Evolutionary conservation across 2,888 invertebrate species (phyloP).

Genomic region (Agrochola circellaris): DNA sequence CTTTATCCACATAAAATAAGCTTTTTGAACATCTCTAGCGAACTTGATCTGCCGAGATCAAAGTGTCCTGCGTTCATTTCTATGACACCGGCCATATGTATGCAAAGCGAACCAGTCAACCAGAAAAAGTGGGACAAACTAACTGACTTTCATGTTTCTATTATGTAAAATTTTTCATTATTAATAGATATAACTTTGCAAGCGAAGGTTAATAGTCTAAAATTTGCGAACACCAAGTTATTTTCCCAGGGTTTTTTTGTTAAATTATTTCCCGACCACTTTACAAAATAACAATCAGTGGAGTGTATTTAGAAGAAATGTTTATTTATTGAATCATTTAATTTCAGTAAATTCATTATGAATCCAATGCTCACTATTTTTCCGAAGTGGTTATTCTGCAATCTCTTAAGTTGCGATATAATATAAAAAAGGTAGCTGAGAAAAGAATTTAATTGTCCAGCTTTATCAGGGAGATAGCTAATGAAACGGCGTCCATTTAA

Average conservation of each 20-base stretch:
- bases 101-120: conserved; percentile 38
- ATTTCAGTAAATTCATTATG: not conserved
- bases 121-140: conserved; percentile 34
- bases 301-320: too few species aligned
- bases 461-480: conserved; percentile 48
- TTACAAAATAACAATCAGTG: not conserved
- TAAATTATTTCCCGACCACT: not conserved
- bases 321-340: not conserved
- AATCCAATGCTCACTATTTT: conserved; percentile 6
- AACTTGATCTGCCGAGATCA: conserved; percentile 56
- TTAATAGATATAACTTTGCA: not conserved
- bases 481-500: conserved; percentile 58
- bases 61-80: conserved; percentile 47
- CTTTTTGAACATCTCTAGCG: conserved; percentile 30
- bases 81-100: conserved; percentile 45
- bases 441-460: conserved; percentile 40
- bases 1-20: conserved; percentile 20
- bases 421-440: conserved; percentile 22
- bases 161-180: conserved; percentile 21
- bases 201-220: not conserved
- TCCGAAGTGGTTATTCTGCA: not conserved
- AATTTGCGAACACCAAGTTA: conserved; percentile 2
- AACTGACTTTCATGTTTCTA: conserved; percentile 19
- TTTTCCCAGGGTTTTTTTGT: not conserved
- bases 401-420: conserved; percentile 24